phyloP scores from a whole-genome alignment of 2,888 invertebrate genomes.

The Melitaea athalia region DNA sequence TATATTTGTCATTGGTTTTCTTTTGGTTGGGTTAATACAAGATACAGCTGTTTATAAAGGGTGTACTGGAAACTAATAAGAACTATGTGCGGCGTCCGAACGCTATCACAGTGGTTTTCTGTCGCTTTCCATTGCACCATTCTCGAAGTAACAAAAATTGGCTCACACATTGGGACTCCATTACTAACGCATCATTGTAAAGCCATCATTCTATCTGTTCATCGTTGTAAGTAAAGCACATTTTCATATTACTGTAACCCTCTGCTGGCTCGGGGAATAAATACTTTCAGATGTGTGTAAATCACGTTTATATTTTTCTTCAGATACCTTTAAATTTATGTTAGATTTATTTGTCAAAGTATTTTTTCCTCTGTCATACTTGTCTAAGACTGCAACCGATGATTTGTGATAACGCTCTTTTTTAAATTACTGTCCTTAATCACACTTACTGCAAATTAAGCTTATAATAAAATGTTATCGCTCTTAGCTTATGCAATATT shows the following conservation, averaged over 20 bases:
- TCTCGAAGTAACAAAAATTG: constrained; percentile 75
- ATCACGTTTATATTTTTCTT: not conserved
- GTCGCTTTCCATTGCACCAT: constrained; percentile 82
- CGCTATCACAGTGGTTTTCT: constrained; percentile 71
- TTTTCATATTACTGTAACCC: constrained; percentile 57
- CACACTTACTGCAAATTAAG: constrained; percentile 30
- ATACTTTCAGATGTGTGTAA: constrained; percentile 17
- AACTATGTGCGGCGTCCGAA: constrained; percentile 44
- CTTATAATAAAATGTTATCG: constrained; percentile 32
- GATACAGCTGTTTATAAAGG: constrained; percentile 80
- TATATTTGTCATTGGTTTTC: constrained; percentile 80
- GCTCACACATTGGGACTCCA: constrained; percentile 79
- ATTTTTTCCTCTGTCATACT: constrained; percentile 20
- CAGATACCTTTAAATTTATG: not conserved
- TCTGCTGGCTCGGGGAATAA: constrained; percentile 48
- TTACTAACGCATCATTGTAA: constrained; percentile 82
- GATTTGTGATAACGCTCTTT: constrained; percentile 34
- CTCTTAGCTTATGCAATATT: constrained; percentile 35
- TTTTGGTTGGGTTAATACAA: constrained; percentile 83
- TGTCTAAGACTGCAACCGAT: constrained; percentile 30
- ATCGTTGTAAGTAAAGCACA: constrained; percentile 80
- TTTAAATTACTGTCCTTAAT: constrained; percentile 34
- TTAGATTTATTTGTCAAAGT: not conserved
- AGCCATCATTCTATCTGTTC: constrained; percentile 75
- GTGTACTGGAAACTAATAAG: constrained; percentile 80